Base-by-base conservation (phyloP, 2,797 vertebrate genomes). In the Sebastolobus altivelis region DNA sequence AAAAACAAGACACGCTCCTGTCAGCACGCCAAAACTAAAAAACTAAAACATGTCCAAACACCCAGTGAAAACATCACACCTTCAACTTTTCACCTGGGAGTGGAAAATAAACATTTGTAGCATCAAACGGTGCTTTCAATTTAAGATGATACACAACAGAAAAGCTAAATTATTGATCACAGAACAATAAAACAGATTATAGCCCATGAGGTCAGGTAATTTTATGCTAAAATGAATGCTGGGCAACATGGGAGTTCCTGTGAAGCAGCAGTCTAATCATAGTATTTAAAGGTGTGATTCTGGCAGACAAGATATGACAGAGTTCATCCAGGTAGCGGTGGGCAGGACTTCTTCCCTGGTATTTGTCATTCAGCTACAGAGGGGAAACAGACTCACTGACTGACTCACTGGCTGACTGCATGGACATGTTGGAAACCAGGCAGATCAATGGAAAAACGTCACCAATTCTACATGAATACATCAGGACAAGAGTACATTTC, bases 241-340 rank as follows among this genome's bases (percentile, higher is more conserved):
- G 62, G 38, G 69, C 12, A 71, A 75, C 63, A 79, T 49, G 66
- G 83, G 82, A 89, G 82, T 89, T 91, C 71, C 87, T 76, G 80
- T 80, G 80, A 81, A 82, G 77, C 77, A 75, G 65, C 10, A 6
- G 54, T 75, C 56, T 84, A 80, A 93, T 91, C 58, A 86, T 59
- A 70, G 82, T 82, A 60, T 70, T 84, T 84, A 75, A 80, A 88
- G 84, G 82, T 60, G 83, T 79, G 80, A 85, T 72, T 87, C 83
- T 84, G 80, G 72, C 77, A 90, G 87, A 84, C 81, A 80, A 81
- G 88, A 92, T 56, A 37, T 72, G 87, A 86, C 90, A 89, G 65
- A 84, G 83, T 82, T 85, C 52, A 89, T 63, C 77, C 61, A 7
- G 43, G 65, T 13, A 46, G 40, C 13, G 73, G 40, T 7, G 79